phyloP scores from a whole-genome alignment of 2,113 vertebrate species.

The Cyanocitta stelleri region DNA sequence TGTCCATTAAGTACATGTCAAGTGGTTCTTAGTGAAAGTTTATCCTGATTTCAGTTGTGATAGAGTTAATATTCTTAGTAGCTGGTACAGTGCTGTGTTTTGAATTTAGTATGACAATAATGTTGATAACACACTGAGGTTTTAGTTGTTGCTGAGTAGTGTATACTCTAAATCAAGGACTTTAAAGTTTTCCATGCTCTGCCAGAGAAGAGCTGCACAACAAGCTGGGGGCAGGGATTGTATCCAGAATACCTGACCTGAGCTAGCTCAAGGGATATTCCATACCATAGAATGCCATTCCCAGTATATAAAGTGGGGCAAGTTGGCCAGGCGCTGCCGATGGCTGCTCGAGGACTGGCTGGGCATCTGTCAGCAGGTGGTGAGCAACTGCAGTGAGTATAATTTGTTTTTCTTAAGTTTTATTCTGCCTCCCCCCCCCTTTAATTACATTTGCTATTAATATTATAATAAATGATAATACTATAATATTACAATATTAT shows the following conservation, averaged over 20 bases:
- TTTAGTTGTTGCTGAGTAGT: background rate
- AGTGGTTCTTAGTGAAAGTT: background rate
- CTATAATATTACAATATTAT: background rate
- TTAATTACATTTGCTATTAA: background rate
- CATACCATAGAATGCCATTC: background rate
- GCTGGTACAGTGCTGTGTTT: background rate
- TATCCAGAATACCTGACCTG: background rate
- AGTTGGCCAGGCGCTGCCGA: background rate
- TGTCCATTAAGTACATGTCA: background rate
- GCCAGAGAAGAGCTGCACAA: background rate
- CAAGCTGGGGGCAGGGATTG: fast-evolving
- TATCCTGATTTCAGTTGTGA: background rate
- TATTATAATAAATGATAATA: background rate
- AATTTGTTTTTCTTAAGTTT: background rate
- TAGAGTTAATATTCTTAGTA: background rate
- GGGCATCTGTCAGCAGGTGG: background rate
- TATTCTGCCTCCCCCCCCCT: background rate
- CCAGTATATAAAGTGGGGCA: background rate
- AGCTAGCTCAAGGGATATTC: background rate
- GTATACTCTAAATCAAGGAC: background rate
- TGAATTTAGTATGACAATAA: background rate
- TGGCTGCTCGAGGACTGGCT: fast-evolving
- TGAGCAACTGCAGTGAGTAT: background rate
- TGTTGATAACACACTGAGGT: background rate
- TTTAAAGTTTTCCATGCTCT: background rate